Base-by-base conservation (phyloP, 2,797 vertebrate species). In the Poecilia gillii region DNA sequence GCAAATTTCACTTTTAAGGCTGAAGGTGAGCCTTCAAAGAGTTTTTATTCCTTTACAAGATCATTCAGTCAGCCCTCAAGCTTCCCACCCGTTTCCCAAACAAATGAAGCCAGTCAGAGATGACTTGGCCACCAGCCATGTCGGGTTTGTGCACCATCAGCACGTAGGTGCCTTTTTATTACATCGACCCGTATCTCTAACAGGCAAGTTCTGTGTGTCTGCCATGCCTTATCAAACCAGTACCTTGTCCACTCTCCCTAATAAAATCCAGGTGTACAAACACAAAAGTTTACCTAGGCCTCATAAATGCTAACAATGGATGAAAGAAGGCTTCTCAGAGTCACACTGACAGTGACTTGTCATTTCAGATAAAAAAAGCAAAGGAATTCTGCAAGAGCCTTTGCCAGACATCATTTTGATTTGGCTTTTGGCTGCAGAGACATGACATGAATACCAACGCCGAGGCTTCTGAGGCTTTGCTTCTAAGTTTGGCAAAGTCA, bases 211-310 rank as follows among this genome's bases (percentile, higher is more conserved):
- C 81, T 83, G 76, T 76, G 23, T 81, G 82, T 91, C 88, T 90
- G 59, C 84, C 76, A 78, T 84, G 70, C 81, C 87, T 85, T 91
- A 91, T 90, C 89, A 76, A 62, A 73, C 64, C 59, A 16, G 25
- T 49, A 14, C 76, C 79, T 33, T 46, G 59, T 36, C 77, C 72
- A 79, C 80, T 79, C 78, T 89, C 79, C 79, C 80, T 87, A 84
- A 91, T 91, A 92, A 91, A 92, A 89, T 80, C 84, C 92, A 93
- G 93, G 90, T 93, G 92, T 86, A 89, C 90, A 93, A 94, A 95
- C 92, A 93, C 75, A 89, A 84, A 91, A 77, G 91, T 89, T 92
- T 92, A 86, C 79, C 79, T 83, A 79, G 78, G 81, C 72, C 83
- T 85, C 89, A 90, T 93, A 91, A 93, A 92, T 20, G 77, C 91